Evolutionary conservation across 2,888 invertebrate genomes (phyloP), one percentile per base, ranked within the genome.

Genomic region (Punctoribates punctum): DNA sequence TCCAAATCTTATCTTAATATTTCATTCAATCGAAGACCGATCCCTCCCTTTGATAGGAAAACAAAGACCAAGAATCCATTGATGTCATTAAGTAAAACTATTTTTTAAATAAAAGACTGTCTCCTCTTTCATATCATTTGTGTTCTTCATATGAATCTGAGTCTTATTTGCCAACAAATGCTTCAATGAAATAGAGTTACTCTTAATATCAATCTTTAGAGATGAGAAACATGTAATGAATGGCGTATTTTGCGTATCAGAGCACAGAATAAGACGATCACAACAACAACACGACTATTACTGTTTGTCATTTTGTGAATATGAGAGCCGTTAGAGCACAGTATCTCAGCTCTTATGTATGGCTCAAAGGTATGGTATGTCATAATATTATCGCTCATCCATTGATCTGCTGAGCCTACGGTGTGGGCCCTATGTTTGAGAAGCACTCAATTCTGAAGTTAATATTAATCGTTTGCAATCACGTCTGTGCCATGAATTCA

Each of bases 171-270:
- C 51, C 9, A 57, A 57, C 57, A 57, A 57, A 57, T 57, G 23
- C 57, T 42, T 57, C 57, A 57, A 57, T 57, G 25, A 57, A 57
- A 57, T 23, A 25, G 57, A 57, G 57, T 57, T 57, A 57, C 25
- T 20, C 57, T 57, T 57, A 57, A 57, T 57, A 57, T 57, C 57
- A 57, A 57, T 57, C 57, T 57, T 57, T 20, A 57, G 57, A 57
- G 20, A 13, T 25, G 23, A 51, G 25, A 25, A 57, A 42, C 42
- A 42, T 42, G 57, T 57, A 57, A 57, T 57, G 57, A 57, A 57
- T 57, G 57, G 23, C 34, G 8, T n/a, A 17, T 17, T 48, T 54
- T n/a, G n/a, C n/a, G 54, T 57, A 57, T 57, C 17, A 2, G 23
- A 57, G 57, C 23, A 8, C 8, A 57, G 17, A 42, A 42, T 42